Conservation (phyloP, 2,113 vertebrate species). For the Myrmecobius fasciatus region DNA sequence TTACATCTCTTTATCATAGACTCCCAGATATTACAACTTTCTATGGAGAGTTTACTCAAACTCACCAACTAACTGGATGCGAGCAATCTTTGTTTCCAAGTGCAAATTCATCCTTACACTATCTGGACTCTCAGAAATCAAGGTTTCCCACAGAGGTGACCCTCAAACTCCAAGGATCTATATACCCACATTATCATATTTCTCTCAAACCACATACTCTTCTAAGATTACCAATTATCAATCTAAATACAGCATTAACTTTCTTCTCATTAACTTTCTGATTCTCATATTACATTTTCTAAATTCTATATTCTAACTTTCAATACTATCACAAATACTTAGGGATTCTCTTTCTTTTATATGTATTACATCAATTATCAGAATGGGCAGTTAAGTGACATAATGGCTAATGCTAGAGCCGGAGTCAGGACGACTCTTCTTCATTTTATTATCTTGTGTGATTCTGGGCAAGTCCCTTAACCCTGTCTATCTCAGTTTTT, state of each 20-base stretch:
- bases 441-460: neutral
- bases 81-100: neutral
- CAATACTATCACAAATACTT: neutral
- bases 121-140: neutral
- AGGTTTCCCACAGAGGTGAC: neutral
- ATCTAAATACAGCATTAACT: neutral
- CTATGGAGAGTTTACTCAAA: neutral
- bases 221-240: neutral
- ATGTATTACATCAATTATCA: neutral
- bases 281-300: neutral
- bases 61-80: neutral
- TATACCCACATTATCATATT: neutral
- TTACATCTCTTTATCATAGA: neutral
- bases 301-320: neutral
- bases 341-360: neutral
- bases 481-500: neutral
- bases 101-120: neutral
- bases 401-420: neutral
- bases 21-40: neutral
- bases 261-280: neutral
- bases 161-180: neutral
- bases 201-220: neutral
- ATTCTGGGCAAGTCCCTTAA: neutral
- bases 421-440: neutral
- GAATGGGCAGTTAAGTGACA: neutral